Evolutionary conservation across 2,888 invertebrate species (phyloP), one percentile per base, ranked within the genome.

Genomic region (Parasteatoda lunata): DNA sequence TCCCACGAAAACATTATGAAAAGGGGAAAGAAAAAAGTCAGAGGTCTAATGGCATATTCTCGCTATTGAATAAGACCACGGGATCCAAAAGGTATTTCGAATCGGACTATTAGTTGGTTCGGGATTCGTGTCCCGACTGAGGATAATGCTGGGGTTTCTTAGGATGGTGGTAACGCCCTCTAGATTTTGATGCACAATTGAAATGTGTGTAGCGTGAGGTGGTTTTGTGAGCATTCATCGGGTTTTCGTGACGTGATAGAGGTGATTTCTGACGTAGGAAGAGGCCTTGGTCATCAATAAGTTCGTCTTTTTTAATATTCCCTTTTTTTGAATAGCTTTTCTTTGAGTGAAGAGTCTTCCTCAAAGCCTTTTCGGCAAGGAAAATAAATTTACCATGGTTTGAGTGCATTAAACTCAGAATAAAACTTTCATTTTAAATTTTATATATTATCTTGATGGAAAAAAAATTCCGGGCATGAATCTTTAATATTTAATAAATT

Each of bases 131-230:
- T 86, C 80, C 77, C 76, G 70, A 79, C 75, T 75, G 52, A 45
- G 75, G 76, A 71, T 86, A 86, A 86, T 86, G 85, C 72, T 80
- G 59, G 30, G 76, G 85, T 86, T 79, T 52, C 76, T 70, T 15
- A 48, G 59, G 80, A 64, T 70, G 48, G 54, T 15, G 52, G 84
- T 54, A 52, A 45, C 85, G 85, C 80, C 85, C 71, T 71, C 77
- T 77, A 72, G 66, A 86, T 86, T 86, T 86, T 72, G 45, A 13
- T 11, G 66, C 70, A 86, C 85, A 86, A 86, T 86, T 80, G 85
- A 86, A 80, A 68, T 72, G 76, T 70, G 77, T 70, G 7, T 59
- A 59, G 59, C 77, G 49, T 70, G 79, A 77, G 71, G 59, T 76
- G 52, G 48, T 86, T 80, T 80, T 59, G 15, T 70, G 76, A 70